These are phyloP conservation scores for Linepithema humile DNA, from an alignment of 1,140 invertebrate species.

Conservation along the genomic window DNA sequence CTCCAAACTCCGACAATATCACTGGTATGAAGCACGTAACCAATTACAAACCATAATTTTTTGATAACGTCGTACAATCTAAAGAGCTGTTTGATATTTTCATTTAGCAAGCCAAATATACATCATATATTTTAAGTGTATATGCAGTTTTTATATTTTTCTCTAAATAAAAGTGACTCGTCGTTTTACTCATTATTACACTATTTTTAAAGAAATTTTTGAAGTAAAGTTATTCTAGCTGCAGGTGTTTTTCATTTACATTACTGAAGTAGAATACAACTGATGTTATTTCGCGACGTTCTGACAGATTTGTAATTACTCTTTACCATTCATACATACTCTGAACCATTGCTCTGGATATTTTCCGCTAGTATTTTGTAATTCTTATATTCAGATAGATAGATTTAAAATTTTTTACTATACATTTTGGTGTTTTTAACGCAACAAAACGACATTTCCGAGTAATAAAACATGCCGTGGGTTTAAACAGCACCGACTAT, in stretches of 20 bases:
- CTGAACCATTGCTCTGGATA: neutral
- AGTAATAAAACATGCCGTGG: neutral
- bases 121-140: neutral
- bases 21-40: neutral
- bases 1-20: neutral
- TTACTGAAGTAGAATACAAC: conserved; percentile 9
- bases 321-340: no score
- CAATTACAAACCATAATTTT: conserved; percentile 19
- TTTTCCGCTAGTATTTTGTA: neutral
- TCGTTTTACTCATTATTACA: conserved; percentile 12
- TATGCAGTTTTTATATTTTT: conserved; percentile 10
- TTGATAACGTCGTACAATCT: no score
- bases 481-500: conserved; percentile 6
- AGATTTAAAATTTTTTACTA: neutral
- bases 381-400: neutral
- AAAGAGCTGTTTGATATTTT: no score
- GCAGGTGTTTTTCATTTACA: conserved; percentile 24
- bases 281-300: conserved; percentile 29
- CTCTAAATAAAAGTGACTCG: neutral
- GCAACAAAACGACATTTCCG: neutral
- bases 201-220: conserved; percentile 39
- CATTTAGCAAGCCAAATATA: conserved; percentile 9
- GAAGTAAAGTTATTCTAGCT: conserved; percentile 27
- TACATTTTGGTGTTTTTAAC: neutral
- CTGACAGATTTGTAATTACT: conserved; percentile 41